phyloP scores from a whole-genome alignment of 2,113 vertebrate species.

The Amazona guildingii region DNA sequence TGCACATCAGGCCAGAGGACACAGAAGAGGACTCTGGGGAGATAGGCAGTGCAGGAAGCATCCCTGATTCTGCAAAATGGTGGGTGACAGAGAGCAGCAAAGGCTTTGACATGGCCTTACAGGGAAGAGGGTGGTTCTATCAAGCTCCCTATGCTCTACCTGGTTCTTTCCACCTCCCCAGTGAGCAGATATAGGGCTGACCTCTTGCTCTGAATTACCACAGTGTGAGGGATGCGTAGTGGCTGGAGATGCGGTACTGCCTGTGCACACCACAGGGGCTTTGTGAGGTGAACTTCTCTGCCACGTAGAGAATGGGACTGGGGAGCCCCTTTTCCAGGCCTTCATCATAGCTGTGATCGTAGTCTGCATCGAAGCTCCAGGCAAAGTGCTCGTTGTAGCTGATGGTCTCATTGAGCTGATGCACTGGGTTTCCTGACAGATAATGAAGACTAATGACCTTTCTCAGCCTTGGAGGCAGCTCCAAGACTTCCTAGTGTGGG shows the following conservation, averaged over 20 bases:
- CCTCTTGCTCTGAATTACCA: slow-evolving; percentile 79
- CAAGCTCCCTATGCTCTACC: not conserved
- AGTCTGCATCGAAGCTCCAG: slow-evolving; percentile 76
- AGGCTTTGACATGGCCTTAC: not conserved
- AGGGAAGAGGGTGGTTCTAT: not conserved
- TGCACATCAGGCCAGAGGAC: not conserved
- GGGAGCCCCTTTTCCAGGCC: slow-evolving; percentile 87
- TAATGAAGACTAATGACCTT: not conserved
- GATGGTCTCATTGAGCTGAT: slow-evolving; percentile 92
- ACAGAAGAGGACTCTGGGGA: not conserved
- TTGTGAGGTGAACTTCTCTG: slow-evolving; percentile 86
- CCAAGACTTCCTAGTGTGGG: not conserved
- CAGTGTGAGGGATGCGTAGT: slow-evolving; percentile 82
- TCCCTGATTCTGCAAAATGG: not conserved
- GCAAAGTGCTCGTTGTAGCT: slow-evolving; percentile 91
- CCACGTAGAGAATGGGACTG: slow-evolving; percentile 90
- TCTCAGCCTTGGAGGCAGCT: not conserved
- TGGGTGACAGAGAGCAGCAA: not conserved
- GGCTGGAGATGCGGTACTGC: slow-evolving; percentile 84
- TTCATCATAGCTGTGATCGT: slow-evolving; percentile 72
- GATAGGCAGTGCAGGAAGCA: not conserved
- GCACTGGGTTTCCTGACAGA: slow-evolving; percentile 82
- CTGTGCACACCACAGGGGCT: slow-evolving; percentile 82
- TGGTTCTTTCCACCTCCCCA: not conserved
- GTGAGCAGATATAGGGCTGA: not conserved